Evolutionary conservation across 2,888 invertebrate genomes (phyloP).

Genomic region (Alloscopus bannaensis): DNA sequence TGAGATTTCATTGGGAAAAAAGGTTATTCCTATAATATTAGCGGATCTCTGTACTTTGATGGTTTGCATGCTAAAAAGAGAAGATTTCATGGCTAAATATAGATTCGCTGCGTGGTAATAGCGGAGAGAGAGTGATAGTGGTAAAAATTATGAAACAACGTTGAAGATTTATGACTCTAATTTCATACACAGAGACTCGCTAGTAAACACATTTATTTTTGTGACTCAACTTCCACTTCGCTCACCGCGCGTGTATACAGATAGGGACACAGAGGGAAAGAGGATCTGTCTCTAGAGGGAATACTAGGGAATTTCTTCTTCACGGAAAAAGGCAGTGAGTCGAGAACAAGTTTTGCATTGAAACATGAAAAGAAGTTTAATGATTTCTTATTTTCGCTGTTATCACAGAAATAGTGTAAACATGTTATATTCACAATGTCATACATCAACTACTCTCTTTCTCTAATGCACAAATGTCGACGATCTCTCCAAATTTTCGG

Average conservation of each 20-base stretch:
- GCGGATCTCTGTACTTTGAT: no score
- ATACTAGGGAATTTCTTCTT: slow-evolving; percentile 27
- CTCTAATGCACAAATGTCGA: slow-evolving; percentile 17
- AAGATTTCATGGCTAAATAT: slow-evolving; percentile 54
- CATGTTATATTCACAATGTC: slow-evolving; percentile 29
- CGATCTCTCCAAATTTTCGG: no score
- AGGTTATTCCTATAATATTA: no score
- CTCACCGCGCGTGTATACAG: slow-evolving; percentile 25
- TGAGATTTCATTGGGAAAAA: no score
- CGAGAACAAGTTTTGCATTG: slow-evolving; percentile 16
- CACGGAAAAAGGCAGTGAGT: slow-evolving; percentile 29
- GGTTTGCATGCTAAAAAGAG: neutral
- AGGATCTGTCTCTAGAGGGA: neutral
- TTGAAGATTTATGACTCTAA: slow-evolving; percentile 61
- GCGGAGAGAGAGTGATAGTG: neutral
- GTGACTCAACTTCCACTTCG: slow-evolving; percentile 30
- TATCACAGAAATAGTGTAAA: slow-evolving; percentile 35
- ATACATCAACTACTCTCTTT: slow-evolving; percentile 5
- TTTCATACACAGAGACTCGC: slow-evolving; percentile 60
- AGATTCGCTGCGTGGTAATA: slow-evolving; percentile 29
- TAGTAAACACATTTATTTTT: slow-evolving; percentile 60
- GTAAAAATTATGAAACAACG: slow-evolving; percentile 42
- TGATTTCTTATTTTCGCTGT: slow-evolving; percentile 42
- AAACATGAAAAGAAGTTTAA: slow-evolving; percentile 49
- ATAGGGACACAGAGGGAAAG: neutral